Evolutionary conservation across 2,797 vertebrate species (phyloP), one percentile per base, ranked within the genome.

Genomic region (Aythya fuligula): DNA sequence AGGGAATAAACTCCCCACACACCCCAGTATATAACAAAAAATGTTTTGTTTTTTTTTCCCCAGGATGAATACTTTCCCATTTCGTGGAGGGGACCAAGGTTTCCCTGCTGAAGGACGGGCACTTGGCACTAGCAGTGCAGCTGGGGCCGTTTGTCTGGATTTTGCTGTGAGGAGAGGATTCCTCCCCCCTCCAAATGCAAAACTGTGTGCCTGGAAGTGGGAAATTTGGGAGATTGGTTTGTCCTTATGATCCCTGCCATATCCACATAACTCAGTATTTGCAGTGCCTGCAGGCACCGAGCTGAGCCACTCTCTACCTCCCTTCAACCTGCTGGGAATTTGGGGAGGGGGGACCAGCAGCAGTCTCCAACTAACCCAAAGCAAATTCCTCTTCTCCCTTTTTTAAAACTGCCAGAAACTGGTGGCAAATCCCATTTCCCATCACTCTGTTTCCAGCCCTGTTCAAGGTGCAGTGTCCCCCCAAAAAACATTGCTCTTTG

Each of bases 401-500:
- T 47, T 38, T 28, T 53, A 54, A 49, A 57, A 41, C 17, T 58
- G 9, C 12, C 53, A 71, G n/a, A 66, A 83, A 66, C 36, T 7
- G 15, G 4, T 5, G 11, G 21, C 34, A 51, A 36, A 25, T 12
- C 25, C 34, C 7, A 4, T 72, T 90, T 72, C 30, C 49, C 27
- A 27, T 32, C 3, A 0, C 43, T 30, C 45, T 57, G 25, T 28
- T 3, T 3, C 25, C 16, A n/a, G n/a, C 57, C 28, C 32, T 15
- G 25, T 41, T 43, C 54, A 64, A 41, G 36, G 16, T 17, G 41
- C n/a, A 49, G 4, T 1, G 0, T 45, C 1, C 7, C n/a, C 1
- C 2, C 25, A 57, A 65, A 71, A 71, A 30, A 21, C 39, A 30
- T 27, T 65, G 51, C 45, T 47, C 22, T 87, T 74, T 34, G n/a